Conservation (phyloP, 2,797 vertebrate genomes). For the Sebastes miniatus region DNA sequence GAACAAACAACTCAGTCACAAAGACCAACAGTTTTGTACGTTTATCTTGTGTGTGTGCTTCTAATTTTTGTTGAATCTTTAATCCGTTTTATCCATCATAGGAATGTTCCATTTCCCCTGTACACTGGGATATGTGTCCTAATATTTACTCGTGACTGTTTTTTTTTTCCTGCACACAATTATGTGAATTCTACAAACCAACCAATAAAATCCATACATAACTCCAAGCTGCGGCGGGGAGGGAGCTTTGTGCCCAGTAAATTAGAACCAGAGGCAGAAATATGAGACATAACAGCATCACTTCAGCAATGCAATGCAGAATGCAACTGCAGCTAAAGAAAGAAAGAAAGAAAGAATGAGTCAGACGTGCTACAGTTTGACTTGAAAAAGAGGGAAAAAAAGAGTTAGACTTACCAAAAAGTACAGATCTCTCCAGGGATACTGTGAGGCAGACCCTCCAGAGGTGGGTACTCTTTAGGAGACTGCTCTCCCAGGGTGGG, state of each 20-base stretch:
- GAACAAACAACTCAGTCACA: slow-evolving; percentile 15
- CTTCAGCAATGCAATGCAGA: slow-evolving; percentile 13
- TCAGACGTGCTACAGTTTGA: not conserved
- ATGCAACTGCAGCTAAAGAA: not conserved
- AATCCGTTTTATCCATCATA: not conserved
- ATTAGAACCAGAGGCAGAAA: slow-evolving; percentile 61
- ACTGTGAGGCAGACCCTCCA: not conserved
- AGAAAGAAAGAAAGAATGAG: not conserved
- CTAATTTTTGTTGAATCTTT: not conserved
- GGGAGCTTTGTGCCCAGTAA: slow-evolving; percentile 20
- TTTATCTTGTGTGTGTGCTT: not conserved
- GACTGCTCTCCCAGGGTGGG: not conserved
- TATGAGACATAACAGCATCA: slow-evolving; percentile 41
- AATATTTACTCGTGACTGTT: not conserved
- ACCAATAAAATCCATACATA: slow-evolving; percentile 15
- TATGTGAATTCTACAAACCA: slow-evolving; percentile 22
- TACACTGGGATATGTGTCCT: not conserved
- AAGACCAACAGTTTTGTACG: not conserved
- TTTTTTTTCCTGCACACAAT: slow-evolving; percentile 1
- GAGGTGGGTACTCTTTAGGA: slow-evolving; percentile 1
- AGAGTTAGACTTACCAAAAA: slow-evolving; percentile 25
- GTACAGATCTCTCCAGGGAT: not conserved
- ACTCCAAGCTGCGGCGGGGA: not conserved
- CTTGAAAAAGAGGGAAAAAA: not conserved
- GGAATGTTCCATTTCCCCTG: not conserved